Evolutionary conservation across 1,140 invertebrate genomes (phyloP).

Genomic region (Drosophila ficusphila): DNA sequence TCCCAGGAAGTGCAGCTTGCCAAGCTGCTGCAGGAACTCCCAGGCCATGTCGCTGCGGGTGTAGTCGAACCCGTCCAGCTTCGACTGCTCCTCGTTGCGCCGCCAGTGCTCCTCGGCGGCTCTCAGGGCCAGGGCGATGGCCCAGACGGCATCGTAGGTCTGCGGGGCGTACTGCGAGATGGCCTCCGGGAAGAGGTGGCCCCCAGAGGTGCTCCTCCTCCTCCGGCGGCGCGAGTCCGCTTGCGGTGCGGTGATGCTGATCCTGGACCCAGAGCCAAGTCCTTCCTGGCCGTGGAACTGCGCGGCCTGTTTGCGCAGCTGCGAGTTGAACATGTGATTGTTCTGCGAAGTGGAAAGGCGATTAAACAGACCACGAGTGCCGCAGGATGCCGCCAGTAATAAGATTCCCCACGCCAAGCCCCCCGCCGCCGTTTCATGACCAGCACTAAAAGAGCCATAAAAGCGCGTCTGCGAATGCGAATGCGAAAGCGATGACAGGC

Average conservation of each 20-base stretch:
- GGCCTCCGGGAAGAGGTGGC: slow-evolving; percentile 63
- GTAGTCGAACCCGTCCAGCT: slow-evolving; percentile 89
- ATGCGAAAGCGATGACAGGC: slow-evolving; percentile 43
- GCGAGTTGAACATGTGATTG: slow-evolving; percentile 87
- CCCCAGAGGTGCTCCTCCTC: slow-evolving; percentile 31
- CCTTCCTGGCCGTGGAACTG: slow-evolving; percentile 58
- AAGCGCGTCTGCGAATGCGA: slow-evolving; percentile 43
- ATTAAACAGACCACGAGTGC: slow-evolving; percentile 32
- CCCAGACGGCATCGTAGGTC: slow-evolving; percentile 95
- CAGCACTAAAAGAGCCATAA: slow-evolving; percentile 65
- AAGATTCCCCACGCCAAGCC: slow-evolving; percentile 58
- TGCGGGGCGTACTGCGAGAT: slow-evolving; percentile 90
- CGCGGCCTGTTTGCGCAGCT: slow-evolving; percentile 73
- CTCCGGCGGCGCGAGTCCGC: slow-evolving; percentile 29
- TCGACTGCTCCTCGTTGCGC: slow-evolving; percentile 69
- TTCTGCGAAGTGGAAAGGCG: slow-evolving; percentile 85
- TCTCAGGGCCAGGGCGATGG: slow-evolving; percentile 89
- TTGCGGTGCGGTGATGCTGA: slow-evolving; percentile 45
- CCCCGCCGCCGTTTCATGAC: slow-evolving; percentile 51
- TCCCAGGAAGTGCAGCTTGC: slow-evolving; percentile 90
- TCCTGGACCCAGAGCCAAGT: slow-evolving; percentile 20
- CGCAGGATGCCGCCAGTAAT: slow-evolving; percentile 48
- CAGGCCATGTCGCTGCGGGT: slow-evolving; percentile 88
- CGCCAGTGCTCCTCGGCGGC: slow-evolving; percentile 80
- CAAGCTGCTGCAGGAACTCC: slow-evolving; percentile 88